These are phyloP conservation scores for Pilophorus perplexus DNA, from an alignment of 2,888 invertebrate species.

Conservation along the genomic window DNA sequence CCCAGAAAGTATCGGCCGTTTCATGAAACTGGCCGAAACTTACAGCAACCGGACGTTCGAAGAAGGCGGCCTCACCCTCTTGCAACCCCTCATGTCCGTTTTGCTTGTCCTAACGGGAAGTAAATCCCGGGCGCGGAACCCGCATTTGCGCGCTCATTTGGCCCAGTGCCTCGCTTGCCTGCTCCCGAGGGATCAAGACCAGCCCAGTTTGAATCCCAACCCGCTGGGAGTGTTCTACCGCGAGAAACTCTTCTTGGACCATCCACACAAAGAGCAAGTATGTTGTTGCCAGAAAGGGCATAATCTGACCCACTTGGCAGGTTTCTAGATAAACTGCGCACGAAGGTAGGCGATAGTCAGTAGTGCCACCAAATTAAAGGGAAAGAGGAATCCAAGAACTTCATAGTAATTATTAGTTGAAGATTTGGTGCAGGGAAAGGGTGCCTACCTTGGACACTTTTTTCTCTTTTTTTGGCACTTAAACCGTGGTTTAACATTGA, in stretches of 20 bases:
- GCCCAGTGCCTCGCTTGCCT: conserved; percentile 87
- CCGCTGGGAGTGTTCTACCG: conserved; percentile 60
- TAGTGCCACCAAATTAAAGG: no score
- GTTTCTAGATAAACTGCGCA: no score
- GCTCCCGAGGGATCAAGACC: conserved; percentile 60
- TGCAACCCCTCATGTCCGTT: conserved; percentile 70
- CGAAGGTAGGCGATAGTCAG: no score
- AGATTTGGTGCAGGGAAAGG: no score
- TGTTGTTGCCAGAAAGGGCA: no score
- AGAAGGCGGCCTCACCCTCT: conserved; percentile 62
- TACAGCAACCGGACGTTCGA: conserved; percentile 65
- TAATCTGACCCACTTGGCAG: no score
- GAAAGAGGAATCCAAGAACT: no score
- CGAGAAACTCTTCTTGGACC: conserved; percentile 68
- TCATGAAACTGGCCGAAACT: conserved; percentile 63
- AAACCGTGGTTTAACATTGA: no score
- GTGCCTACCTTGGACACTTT: no score
- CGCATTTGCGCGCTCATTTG: conserved; percentile 84
- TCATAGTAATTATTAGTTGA: no score
- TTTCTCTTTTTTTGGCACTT: no score
- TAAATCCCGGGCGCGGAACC: conserved; percentile 72
- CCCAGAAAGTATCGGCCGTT: conserved; percentile 80
- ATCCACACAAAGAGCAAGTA: conserved; percentile 70
- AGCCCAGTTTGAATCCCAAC: conserved; percentile 50
- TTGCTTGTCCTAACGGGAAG: conserved; percentile 88